Evolutionary conservation across 2,888 invertebrate genomes (phyloP), one percentile per base, ranked within the genome.

Genomic region (Tetheella fluctuosa): DNA sequence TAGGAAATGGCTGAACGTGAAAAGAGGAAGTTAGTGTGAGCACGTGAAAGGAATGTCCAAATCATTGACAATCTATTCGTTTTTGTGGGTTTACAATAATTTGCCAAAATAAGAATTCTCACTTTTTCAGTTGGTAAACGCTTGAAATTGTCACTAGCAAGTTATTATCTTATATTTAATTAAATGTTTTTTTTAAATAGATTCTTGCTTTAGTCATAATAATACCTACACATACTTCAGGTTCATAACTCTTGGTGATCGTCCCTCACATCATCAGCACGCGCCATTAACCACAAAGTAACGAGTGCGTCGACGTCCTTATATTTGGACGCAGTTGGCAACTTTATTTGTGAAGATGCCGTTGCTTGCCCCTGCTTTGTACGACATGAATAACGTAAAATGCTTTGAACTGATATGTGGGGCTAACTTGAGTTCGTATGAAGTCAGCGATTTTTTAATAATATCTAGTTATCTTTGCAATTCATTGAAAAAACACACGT

Each of bases 281-380:
- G 73, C 69, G 65, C 74, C 76, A 78, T 81, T 81, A 77, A 74
- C 62, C 66, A 56, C 66, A 20, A 59, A 74, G 73, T 70, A 67
- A 61, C 67, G 60, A 65, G 63, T 66, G 23, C 8, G 57, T 53
- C 59, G 61, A 62, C 71, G 64, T 67, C 60, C 64, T 52, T 53
- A 34, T 58, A 17, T 37, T 39, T 42, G 60, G 25, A 55, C 42
- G 54, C 20, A 39, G 42, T 30, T 25, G 52, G 58, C 17, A 30
- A 39, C 52, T 64, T 59, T 63, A 61, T 69, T 62, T 64, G 52
- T 61, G 58, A 63, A 61, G 62, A 57, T 59, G 54, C 57, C 30
- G 25, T 62, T 56, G 59, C 48, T 56, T 42, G 57, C 25, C 52
- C 23, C 4, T 53, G 15, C 25, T 53, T 2, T 53, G 15, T 25